These are phyloP conservation scores for Panagrolaimus sp. DNA, from an alignment of 1,140 invertebrate genomes.

Conservation along the genomic window DNA sequence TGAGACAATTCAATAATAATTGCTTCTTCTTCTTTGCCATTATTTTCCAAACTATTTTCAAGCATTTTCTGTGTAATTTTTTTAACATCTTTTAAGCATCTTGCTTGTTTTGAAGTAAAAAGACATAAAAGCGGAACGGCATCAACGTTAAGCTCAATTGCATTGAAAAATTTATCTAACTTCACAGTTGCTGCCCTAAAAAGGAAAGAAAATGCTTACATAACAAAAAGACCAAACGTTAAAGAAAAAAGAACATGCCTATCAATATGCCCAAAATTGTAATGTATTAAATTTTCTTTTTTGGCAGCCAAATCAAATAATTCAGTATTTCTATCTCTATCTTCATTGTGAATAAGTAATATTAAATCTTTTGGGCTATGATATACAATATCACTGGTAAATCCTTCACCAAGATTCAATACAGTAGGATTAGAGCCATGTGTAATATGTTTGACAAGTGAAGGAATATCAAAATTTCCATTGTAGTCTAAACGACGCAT, in stretches of 20 bases:
- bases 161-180: background rate
- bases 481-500: slow-evolving; percentile 20
- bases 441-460: slow-evolving; percentile 31
- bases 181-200: background rate
- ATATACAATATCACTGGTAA: slow-evolving; percentile 28
- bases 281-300: background rate
- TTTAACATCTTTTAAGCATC: background rate
- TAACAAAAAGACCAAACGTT: background rate
- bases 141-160: slow-evolving; percentile 3
- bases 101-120: background rate
- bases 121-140: slow-evolving; percentile 2
- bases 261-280: background rate
- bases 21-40: too few relatives aligned
- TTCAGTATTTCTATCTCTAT: background rate
- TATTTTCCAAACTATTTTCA: background rate
- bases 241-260: background rate
- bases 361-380: slow-evolving; percentile 10
- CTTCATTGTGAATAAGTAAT: slow-evolving; percentile 15
- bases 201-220: background rate
- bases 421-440: slow-evolving; percentile 28
- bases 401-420: slow-evolving; percentile 26
- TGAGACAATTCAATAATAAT: slow-evolving; percentile 16
- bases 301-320: background rate
- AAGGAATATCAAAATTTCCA: slow-evolving; percentile 23
- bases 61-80: background rate